Base-by-base conservation (phyloP, 2,797 vertebrate species). In the Macroramphosus scolopax region DNA sequence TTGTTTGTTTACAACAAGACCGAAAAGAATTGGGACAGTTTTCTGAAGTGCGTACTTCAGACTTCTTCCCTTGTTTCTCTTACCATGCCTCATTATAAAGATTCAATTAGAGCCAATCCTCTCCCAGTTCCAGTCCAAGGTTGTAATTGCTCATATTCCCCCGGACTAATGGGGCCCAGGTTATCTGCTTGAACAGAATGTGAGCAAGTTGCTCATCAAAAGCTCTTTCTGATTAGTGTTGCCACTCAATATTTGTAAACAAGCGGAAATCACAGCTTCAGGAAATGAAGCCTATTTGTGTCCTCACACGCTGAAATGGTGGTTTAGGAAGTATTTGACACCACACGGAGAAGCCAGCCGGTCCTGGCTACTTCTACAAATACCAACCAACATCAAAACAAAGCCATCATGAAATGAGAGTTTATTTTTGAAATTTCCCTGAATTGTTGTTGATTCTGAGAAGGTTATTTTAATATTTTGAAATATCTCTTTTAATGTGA, bases 241-340 rank as follows among this genome's bases (percentile, higher is more conserved):
- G 58, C 75, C 63, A 66, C 59, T 67, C 45, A 57, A 17, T 10
- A 32, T 40, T 59, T 64, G 50, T 70, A 74, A 76, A 76, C 13
- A 16, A 1, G 32, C 45, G 53, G 49, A 68, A 75, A 53, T 61
- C 15, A 6, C 44, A 39, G 63, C 37, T 1, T 17, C 68, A 52
- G 53, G 44, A 81, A 68, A 75, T 74, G 17, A 78, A 80, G 78
- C 72, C 47, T 68, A 73, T 71, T 78, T 63, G 42, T 57, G 52
- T 64, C 57, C 62, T 63, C 47, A 6, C 45, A 50, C 54, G 8
- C 8, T 3, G 18, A 51, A 25, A 61, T 60, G 26, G 37, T 51
- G 57, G 25, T 47, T 34, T 14, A 16, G 24, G 53, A 53, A 31
- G 66, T 34, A 41, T 32, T 32, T 52, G 42, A 68, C 53, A 61